Base-by-base conservation (phyloP, 1,140 invertebrate species). In the Carposina sasakii region DNA sequence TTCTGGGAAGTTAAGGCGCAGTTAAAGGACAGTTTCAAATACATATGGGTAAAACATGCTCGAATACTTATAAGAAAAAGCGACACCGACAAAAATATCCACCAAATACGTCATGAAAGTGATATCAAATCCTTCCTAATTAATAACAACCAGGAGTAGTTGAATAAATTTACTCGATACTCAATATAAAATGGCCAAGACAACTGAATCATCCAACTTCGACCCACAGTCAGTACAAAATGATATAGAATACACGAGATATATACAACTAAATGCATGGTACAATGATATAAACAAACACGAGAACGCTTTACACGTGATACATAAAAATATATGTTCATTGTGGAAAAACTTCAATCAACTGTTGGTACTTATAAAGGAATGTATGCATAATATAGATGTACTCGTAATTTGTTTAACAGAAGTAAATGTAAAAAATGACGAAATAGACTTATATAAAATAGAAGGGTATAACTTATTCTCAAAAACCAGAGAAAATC, bases 341-440 rank as follows among this genome's bases (percentile, higher is more conserved):
- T 10, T 48, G 21, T 6, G 45, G 20, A 48, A 48, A 39, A 22
- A 48, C 17, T 39, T 24, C 22, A 48, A 48, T 28, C 34, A 48
- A 48, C 13, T 47, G 5, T 17, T 47, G 10, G 17, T 26, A 26
- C 16, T 47, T 12, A 16, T 47, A 2, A 16, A 47, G 21, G 21
- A 47, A 23, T 9, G 10, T 26, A 30, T 37, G 19, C 23, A 47
- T 39, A 19, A 39, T 9, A 13, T 23, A 10, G 34, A 48, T 28
- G 39, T 48, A n/a, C n/a, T n/a, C n/a, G n/a, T n/a, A 37, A 48
- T 48, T 19, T 28, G 37, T 23, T 30, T 48, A 28, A 28, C 34
- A 19, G 45, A 48, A 28, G 31, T 48, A 28, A 48, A 48, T 23
- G 39, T 48, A 20, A 39, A 48, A 39, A n/a, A 21, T 12, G 34